Evolutionary conservation across 2,888 invertebrate genomes (phyloP).

Genomic region (Pachycephus smyrnensis): DNA sequence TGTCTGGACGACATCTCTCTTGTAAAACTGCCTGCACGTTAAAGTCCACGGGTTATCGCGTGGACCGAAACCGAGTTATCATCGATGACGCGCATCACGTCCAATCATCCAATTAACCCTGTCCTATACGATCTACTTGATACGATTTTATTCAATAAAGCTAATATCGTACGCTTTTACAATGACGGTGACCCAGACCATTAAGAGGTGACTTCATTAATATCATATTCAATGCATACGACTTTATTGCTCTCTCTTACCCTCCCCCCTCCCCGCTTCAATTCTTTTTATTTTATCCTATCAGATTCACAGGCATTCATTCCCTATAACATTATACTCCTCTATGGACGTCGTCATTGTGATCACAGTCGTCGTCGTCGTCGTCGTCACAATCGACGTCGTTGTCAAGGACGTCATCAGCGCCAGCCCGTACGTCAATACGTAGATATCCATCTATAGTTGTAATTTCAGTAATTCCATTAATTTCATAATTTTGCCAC

Average conservation of each 20-base stretch:
- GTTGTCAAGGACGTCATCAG: background rate
- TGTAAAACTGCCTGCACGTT: background rate
- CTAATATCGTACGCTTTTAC: conserved; percentile 31
- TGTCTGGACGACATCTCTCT: background rate
- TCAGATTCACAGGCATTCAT: background rate
- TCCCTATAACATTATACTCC: background rate
- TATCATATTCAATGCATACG: conserved; percentile 1
- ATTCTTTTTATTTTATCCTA: background rate
- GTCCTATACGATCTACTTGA: conserved; percentile 55
- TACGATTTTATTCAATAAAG: conserved; percentile 61
- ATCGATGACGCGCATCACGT: conserved; percentile 16
- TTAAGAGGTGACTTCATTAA: conserved; percentile 6
- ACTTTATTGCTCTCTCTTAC: background rate
- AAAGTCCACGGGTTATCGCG: background rate
- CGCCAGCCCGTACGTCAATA: background rate
- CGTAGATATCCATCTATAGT: background rate
- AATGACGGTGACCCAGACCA: conserved; percentile 1
- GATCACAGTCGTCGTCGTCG: too few species aligned
- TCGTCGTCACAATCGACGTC: background rate
- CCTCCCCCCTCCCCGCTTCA: background rate
- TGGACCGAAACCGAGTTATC: background rate
- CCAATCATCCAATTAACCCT: conserved; percentile 63
- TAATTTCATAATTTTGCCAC: background rate
- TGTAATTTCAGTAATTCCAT: background rate
- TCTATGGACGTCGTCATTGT: background rate